Conservation (phyloP, 2,888 invertebrate species). For the Apantesis nais region DNA sequence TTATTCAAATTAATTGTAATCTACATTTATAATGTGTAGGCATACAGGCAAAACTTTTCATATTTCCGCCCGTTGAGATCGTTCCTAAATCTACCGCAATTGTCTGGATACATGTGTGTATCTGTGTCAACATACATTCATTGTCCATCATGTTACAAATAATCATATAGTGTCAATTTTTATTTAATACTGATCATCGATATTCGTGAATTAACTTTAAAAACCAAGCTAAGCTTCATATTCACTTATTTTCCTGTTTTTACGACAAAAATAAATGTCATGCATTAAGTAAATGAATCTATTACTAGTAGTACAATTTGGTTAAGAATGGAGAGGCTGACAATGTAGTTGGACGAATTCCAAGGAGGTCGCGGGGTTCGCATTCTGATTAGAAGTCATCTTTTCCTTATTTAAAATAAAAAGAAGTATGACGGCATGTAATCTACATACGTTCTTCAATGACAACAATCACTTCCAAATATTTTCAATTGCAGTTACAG, state of each 20-base stretch:
- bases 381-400: not conserved
- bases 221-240: no score
- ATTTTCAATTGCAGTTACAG: not conserved
- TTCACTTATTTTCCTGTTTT: no score
- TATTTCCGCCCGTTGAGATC: no score
- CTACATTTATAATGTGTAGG: not conserved
- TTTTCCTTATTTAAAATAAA: constrained; percentile 3
- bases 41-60: not conserved
- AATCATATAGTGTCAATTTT: no score
- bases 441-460: not conserved
- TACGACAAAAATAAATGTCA: not conserved
- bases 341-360: not conserved
- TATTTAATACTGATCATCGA: no score
- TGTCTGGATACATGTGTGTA: no score
- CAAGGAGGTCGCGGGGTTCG: not conserved
- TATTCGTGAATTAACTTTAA: no score
- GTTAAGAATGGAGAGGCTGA: not conserved
- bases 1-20: not conserved
- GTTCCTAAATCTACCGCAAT: no score
- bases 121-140: no score
- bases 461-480: not conserved
- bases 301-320: not conserved
- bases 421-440: not conserved
- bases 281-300: not conserved
- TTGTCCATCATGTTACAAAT: no score